These are phyloP conservation scores for Heptranchias perlo DNA, from an alignment of 2,113 vertebrate species.

Conservation along the genomic window DNA sequence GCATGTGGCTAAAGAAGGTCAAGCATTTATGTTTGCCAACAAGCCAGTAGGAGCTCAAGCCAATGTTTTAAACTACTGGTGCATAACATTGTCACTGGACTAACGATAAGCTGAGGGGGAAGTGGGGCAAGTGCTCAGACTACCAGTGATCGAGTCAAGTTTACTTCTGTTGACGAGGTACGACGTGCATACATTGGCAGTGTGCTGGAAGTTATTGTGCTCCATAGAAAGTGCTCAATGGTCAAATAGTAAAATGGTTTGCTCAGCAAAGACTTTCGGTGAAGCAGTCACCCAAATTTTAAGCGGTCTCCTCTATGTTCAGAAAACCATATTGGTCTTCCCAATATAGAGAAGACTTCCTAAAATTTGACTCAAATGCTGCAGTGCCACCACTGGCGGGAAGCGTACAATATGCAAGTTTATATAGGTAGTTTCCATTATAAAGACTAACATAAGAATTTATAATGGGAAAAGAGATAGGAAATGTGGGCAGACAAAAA, in stretches of 20 bases:
- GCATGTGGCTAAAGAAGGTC: background rate
- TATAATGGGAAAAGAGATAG: background rate
- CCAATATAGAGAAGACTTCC: background rate
- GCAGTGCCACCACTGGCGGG: background rate
- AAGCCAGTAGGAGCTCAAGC: background rate
- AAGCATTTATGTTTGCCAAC: background rate
- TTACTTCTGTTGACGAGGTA: background rate
- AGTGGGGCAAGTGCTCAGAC: background rate
- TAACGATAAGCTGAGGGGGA: background rate
- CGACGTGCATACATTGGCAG: too few relatives aligned
- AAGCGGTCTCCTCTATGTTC: background rate
- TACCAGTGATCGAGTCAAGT: background rate
- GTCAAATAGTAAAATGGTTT: too few relatives aligned
- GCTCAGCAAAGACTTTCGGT: background rate
- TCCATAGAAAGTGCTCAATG: too few relatives aligned
- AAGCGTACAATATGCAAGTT: background rate
- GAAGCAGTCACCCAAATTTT: background rate
- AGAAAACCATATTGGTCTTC: background rate
- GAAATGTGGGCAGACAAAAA: background rate
- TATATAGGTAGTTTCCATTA: background rate
- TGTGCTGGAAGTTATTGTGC: too few relatives aligned
- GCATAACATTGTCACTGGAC: background rate
- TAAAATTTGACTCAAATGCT: background rate
- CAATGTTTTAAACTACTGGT: background rate
- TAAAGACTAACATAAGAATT: background rate